Evolutionary conservation across 2,888 invertebrate genomes (phyloP).

Genomic region (Piscicola geometra): DNA sequence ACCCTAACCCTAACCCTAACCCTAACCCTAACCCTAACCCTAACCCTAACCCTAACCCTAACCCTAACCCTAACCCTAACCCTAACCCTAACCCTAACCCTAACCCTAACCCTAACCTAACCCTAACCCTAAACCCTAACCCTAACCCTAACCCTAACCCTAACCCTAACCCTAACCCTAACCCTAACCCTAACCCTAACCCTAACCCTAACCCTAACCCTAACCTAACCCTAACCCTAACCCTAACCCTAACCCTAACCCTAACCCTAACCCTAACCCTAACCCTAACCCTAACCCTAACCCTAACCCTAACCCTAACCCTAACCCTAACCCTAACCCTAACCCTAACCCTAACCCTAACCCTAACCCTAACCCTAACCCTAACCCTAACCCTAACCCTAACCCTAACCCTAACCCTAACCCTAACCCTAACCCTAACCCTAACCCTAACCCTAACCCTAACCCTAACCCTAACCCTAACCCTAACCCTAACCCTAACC

Average conservation of each 20-base stretch:
- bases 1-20: conserved; percentile 37
- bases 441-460: conserved; percentile 41
- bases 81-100: conserved; percentile 34
- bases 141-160: conserved; percentile 41
- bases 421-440: conserved; percentile 41
- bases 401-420: conserved; percentile 42
- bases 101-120: conserved; percentile 43
- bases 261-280: conserved; percentile 16
- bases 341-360: conserved; percentile 41
- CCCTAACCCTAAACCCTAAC: conserved; percentile 42
- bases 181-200: no score
- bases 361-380: conserved; percentile 42
- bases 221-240: conserved; percentile 18
- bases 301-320: conserved; percentile 17
- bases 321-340: conserved; percentile 26
- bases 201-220: neutral
- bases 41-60: conserved; percentile 43
- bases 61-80: conserved; percentile 40
- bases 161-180: conserved; percentile 42
- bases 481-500: conserved; percentile 41
- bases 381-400: conserved; percentile 41
- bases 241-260: conserved; percentile 17
- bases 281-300: conserved; percentile 24
- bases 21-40: conserved; percentile 38
- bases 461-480: conserved; percentile 41